phyloP scores from a whole-genome alignment of 2,113 vertebrate species.

The Gymnobelideus leadbeateri region DNA sequence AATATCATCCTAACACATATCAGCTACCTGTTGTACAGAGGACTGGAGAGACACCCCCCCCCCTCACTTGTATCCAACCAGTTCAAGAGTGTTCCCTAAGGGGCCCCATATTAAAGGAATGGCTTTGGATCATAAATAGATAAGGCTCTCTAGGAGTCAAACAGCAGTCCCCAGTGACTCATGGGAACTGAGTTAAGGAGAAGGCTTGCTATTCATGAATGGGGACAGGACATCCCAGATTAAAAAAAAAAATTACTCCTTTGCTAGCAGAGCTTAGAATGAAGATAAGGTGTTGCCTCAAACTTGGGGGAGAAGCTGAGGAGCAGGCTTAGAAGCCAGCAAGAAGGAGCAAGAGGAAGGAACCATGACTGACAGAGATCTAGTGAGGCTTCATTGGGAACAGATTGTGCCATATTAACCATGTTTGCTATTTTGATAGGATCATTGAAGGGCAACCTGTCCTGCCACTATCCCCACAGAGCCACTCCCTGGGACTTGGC shows the following conservation, averaged over 20 bases:
- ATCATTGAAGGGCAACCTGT: too few relatives aligned
- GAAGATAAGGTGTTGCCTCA: neutral
- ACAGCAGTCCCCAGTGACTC: neutral
- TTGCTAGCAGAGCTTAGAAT: neutral
- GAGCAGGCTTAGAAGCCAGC: neutral
- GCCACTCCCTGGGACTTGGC: neutral
- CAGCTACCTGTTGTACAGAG: neutral
- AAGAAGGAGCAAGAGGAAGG: neutral
- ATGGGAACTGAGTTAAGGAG: neutral
- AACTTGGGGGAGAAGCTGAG: neutral
- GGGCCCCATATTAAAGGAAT: neutral
- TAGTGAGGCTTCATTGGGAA: neutral
- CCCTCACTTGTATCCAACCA: neutral
- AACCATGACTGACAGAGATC: neutral
- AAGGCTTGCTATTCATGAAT: neutral
- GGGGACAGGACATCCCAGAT: neutral
- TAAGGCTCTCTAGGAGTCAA: neutral
- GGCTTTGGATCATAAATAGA: neutral
- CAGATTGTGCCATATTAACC: neutral
- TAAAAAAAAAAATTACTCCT: neutral
- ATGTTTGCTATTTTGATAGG: neutral
- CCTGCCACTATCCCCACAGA: too few relatives aligned
- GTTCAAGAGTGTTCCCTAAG: neutral
- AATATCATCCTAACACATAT: neutral
- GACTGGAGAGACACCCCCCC: neutral